Evolutionary conservation across 2,113 vertebrate genomes (phyloP).

Genomic region (Dinomys branickii): DNA sequence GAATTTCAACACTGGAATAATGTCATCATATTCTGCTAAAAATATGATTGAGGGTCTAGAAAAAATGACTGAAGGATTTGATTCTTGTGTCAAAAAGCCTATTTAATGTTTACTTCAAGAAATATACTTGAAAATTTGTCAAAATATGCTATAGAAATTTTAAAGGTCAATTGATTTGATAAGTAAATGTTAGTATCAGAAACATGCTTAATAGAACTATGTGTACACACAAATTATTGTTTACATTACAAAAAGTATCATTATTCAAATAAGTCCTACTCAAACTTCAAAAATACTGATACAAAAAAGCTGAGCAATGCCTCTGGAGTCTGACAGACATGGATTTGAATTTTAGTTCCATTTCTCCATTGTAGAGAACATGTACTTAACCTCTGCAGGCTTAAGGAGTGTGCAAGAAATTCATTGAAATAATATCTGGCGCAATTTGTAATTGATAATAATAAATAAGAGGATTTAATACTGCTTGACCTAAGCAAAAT

Average conservation of each 20-base stretch:
- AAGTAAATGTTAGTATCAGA: neutral
- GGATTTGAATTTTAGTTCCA: neutral
- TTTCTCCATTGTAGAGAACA: neutral
- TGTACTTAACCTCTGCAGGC: neutral
- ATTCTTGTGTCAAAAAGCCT: slow-evolving; percentile 31
- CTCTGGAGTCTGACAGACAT: neutral
- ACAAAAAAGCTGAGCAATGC: neutral
- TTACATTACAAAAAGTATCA: neutral
- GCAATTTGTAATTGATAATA: neutral
- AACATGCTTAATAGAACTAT: neutral
- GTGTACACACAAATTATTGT: neutral
- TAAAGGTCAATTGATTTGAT: neutral
- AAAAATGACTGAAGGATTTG: neutral
- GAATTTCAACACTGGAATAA: neutral
- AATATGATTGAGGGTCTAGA: neutral
- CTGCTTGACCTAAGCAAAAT: neutral
- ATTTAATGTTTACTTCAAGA: neutral
- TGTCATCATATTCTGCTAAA: slow-evolving; percentile 7
- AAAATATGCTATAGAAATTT: neutral
- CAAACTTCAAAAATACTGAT: neutral
- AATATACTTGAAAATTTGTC: neutral
- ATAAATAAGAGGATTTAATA: neutral
- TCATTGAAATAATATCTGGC: neutral
- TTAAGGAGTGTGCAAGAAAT: neutral
- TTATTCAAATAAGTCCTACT: neutral